These are phyloP conservation scores for Elgaria multicarinata DNA, from an alignment of 2,113 vertebrate species.

Conservation along the genomic window DNA sequence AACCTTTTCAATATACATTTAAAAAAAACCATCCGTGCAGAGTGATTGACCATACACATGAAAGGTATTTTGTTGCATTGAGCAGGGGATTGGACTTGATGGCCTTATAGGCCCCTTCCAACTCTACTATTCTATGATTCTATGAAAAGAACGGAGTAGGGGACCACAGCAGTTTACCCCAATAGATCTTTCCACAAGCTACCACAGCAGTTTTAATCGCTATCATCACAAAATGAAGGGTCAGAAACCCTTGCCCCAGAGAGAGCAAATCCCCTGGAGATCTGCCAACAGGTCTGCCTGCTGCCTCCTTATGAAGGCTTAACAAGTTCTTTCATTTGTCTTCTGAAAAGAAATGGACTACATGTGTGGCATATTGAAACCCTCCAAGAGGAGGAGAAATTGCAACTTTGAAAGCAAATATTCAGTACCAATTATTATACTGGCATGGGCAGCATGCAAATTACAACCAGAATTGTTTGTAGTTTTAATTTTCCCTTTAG, in stretches of 20 bases:
- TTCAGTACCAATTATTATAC: background rate
- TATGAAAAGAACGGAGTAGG: too few relatives aligned
- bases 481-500: conserved; percentile 33
- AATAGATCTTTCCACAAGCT: too few relatives aligned
- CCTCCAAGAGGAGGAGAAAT: background rate
- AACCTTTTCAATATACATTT: too few relatives aligned
- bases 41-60: too few relatives aligned
- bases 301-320: background rate
- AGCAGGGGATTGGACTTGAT: too few relatives aligned
- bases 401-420: background rate
- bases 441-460: background rate
- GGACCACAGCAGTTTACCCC: too few relatives aligned
- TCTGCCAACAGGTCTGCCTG: background rate
- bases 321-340: background rate
- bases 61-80: too few relatives aligned
- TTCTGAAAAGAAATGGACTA: background rate
- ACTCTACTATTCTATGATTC: too few relatives aligned
- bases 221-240: background rate
- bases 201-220: background rate
- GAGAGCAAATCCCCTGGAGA: background rate
- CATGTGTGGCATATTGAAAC: background rate
- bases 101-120: too few relatives aligned
- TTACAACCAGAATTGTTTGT: background rate
- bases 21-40: too few relatives aligned
- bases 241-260: background rate